phyloP scores from a whole-genome alignment of 2,797 vertebrate genomes.

The Ctenochaetus hawaiiensis region DNA sequence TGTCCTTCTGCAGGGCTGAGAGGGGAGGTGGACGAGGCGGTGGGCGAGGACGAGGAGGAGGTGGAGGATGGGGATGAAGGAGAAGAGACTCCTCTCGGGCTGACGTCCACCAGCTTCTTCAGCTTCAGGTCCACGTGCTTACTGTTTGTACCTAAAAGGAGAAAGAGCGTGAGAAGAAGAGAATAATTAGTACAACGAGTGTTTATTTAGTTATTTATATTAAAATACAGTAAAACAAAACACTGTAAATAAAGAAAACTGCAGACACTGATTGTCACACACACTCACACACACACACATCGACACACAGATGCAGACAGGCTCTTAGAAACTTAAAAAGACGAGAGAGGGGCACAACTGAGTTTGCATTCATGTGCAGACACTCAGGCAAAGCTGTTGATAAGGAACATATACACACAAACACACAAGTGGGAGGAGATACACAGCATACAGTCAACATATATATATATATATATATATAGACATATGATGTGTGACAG shows the following conservation, averaged over 20 bases:
- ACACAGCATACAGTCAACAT: not conserved
- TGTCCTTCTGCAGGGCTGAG: slow-evolving; percentile 87
- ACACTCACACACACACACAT: not conserved
- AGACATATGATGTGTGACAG: slow-evolving; percentile 14
- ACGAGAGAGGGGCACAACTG: not conserved
- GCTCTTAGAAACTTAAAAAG: not conserved
- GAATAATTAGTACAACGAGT: slow-evolving; percentile 8
- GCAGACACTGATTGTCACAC: not conserved
- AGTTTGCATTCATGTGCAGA: slow-evolving; percentile 33
- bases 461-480: slow-evolving; percentile 14
- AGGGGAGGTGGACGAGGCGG: slow-evolving; percentile 79
- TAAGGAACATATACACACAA: slow-evolving; percentile 33
- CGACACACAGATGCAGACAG: not conserved
- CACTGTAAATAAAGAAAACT: not conserved
- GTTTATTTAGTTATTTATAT: not conserved
- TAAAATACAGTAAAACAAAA: not conserved
- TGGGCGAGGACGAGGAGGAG: slow-evolving; percentile 81
- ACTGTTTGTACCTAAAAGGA: slow-evolving; percentile 88
- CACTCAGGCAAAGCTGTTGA: slow-evolving; percentile 18
- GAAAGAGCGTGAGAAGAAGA: slow-evolving; percentile 3
- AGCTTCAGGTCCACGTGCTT: slow-evolving; percentile 93
- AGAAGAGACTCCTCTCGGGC: slow-evolving; percentile 89
- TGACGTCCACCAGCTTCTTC: slow-evolving; percentile 91
- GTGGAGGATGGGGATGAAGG: slow-evolving; percentile 86
- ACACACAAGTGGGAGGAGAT: slow-evolving; percentile 21